phyloP scores from a whole-genome alignment of 2,797 vertebrate genomes.

The Falco columbarius region DNA sequence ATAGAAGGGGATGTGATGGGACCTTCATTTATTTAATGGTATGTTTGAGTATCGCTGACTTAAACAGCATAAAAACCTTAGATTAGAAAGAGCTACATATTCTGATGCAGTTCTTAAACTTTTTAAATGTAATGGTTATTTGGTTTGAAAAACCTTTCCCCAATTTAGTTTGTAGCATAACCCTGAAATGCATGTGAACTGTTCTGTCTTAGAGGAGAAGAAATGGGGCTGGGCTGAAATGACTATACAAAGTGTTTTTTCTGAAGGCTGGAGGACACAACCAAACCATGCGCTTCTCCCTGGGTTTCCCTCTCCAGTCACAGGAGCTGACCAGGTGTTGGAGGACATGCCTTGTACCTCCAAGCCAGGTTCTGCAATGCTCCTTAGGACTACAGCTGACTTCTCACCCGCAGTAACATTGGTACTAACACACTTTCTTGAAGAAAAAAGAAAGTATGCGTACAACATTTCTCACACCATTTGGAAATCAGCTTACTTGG shows the following conservation, averaged over 20 bases:
- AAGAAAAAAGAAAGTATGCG: background rate
- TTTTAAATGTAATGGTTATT: background rate
- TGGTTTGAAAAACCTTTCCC: background rate
- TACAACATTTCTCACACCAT: background rate
- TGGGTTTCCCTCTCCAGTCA: background rate
- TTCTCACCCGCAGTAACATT: background rate
- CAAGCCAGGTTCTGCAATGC: background rate
- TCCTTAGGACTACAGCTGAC: background rate
- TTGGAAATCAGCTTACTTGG: background rate
- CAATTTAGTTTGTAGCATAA: background rate
- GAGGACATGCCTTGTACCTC: background rate
- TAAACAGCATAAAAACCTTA: background rate
- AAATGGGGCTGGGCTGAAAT: background rate
- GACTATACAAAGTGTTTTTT: background rate
- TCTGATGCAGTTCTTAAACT: background rate
- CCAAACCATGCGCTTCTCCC: background rate
- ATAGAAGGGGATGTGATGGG: background rate
- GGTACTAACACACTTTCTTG: background rate
- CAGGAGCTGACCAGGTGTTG: no score
- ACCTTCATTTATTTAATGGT: conserved; percentile 5
- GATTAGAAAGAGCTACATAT: background rate
- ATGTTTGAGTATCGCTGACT: background rate
- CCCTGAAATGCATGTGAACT: background rate
- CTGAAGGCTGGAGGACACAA: background rate
- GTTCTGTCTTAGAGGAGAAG: background rate